Percentiles rank a stretch among this genome's conserved stretches.
Conservation (phyloP, 2,797 vertebrate genomes). For the Tokudaia muenninki region DNA sequence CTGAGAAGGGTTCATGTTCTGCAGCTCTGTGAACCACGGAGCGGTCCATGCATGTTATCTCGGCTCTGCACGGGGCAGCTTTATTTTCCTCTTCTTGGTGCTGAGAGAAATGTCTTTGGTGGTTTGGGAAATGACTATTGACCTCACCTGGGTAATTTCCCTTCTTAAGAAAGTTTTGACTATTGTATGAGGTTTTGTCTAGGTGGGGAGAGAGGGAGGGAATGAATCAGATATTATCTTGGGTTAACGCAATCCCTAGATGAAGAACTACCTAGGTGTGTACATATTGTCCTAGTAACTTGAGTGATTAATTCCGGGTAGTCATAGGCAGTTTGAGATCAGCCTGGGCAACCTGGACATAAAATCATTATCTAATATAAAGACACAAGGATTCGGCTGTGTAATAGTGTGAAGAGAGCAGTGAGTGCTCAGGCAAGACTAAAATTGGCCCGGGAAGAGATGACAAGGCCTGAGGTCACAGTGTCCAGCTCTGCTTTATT, state of each 20-base stretch:
- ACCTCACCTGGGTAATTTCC: neutral
- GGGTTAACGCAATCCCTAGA: neutral
- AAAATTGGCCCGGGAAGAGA: neutral
- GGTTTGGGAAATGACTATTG: neutral
- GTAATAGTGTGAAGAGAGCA: neutral
- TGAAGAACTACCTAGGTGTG: neutral
- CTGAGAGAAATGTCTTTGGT: neutral
- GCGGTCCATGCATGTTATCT: conserved; percentile 58
- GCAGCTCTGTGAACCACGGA: conserved; percentile 34
- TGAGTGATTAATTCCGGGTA: neutral
- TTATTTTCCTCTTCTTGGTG: conserved; percentile 9
- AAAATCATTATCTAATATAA: neutral
- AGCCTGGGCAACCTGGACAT: neutral
- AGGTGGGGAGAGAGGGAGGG: neutral
- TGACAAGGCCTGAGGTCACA: neutral
- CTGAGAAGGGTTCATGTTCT: conserved; percentile 73
- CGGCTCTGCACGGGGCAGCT: neutral
- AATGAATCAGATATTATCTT: neutral
- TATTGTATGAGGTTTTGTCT: neutral
- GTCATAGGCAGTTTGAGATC: neutral
- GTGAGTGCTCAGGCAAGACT: neutral
- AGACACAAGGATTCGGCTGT: neutral
- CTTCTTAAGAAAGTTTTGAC: conserved; percentile 13
- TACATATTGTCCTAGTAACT: too few relatives aligned
- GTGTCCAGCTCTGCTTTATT: neutral